Evolutionary conservation across 37 sponge, comb jelly and placozoan genomes (phyloP).

Genomic region (Corticium candelabrum): DNA sequence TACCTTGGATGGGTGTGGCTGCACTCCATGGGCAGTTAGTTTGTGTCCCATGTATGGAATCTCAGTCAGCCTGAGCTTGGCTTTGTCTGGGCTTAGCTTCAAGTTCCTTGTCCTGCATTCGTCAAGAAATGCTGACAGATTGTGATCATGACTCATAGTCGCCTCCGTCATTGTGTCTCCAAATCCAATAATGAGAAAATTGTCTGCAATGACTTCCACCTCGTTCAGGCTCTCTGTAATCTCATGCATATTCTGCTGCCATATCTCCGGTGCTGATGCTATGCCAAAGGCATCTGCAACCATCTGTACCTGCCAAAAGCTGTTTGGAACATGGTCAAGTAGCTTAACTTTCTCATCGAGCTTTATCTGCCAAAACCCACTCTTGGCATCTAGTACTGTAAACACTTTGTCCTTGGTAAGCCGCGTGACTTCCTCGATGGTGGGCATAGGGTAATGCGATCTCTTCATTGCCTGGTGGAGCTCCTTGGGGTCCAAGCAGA

Average conservation of each 20-base stretch:
- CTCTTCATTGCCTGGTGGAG: constrained; percentile 28
- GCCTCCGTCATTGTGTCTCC: constrained; percentile 16
- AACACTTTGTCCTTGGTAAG: constrained; percentile 31
- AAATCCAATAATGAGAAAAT: constrained; percentile 19
- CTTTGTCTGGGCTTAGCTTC: constrained; percentile 20
- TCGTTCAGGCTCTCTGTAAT: constrained; percentile 21
- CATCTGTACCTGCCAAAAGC: constrained; percentile 20
- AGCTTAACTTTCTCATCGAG: constrained; percentile 12
- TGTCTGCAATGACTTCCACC: constrained; percentile 22
- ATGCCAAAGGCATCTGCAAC: constrained; percentile 33
- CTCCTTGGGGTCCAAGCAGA: constrained; percentile 29
- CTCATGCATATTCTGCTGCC: constrained; percentile 29
- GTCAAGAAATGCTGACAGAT: constrained; percentile 22
- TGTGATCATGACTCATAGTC: constrained; percentile 15
- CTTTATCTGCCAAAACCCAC: constrained; percentile 40
- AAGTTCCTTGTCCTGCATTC: background rate
- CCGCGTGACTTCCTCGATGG: constrained; percentile 28
- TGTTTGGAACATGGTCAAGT: constrained; percentile 48
- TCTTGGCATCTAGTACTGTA: constrained; percentile 22
- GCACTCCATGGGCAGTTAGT: constrained; percentile 26
- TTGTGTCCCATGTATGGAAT: constrained; percentile 45
- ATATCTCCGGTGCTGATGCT: constrained; percentile 33
- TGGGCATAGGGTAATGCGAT: constrained; percentile 19
- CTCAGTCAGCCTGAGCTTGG: constrained; percentile 14
- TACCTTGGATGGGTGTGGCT: constrained; percentile 33